Evolutionary conservation across 2,113 vertebrate species (phyloP).

Genomic region (Charina bottae): DNA sequence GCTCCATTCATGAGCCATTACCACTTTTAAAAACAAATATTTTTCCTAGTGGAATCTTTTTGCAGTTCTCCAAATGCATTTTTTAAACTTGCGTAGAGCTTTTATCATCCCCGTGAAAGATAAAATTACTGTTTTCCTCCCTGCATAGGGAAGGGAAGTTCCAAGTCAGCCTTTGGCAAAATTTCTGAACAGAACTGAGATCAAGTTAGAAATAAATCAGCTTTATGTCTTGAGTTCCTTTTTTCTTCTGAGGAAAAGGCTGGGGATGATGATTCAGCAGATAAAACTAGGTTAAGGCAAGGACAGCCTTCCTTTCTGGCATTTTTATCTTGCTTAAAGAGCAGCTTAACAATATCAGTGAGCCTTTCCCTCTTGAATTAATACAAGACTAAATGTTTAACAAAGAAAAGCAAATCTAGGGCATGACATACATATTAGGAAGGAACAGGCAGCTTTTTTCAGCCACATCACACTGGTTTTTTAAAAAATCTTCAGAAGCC

Average conservation of each 20-base stretch:
- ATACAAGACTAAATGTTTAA: conserved; percentile 14
- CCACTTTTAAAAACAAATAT: conserved; percentile 1
- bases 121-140: conserved; percentile 44
- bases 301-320: conserved; percentile 23
- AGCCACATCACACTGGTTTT: neutral
- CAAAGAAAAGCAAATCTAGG: neutral
- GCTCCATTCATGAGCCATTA: neutral
- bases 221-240: conserved; percentile 62
- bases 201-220: conserved; percentile 68
- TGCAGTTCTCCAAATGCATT: neutral
- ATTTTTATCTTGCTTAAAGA: neutral
- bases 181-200: conserved; percentile 52
- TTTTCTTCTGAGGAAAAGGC: neutral
- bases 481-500: neutral
- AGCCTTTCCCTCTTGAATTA: conserved; percentile 23
- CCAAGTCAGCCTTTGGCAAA: conserved; percentile 65
- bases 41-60: neutral
- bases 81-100: conserved; percentile 46
- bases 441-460: neutral
- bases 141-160: conserved; percentile 55
- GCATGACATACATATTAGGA: neutral
- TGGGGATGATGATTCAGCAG: conserved; percentile 54
- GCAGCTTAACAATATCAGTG: neutral
- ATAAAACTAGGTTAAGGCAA: conserved; percentile 67
- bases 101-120: conserved; percentile 28